Evolutionary conservation across 2,797 vertebrate genomes (phyloP).

Genomic region (Anolis apletophallus): DNA sequence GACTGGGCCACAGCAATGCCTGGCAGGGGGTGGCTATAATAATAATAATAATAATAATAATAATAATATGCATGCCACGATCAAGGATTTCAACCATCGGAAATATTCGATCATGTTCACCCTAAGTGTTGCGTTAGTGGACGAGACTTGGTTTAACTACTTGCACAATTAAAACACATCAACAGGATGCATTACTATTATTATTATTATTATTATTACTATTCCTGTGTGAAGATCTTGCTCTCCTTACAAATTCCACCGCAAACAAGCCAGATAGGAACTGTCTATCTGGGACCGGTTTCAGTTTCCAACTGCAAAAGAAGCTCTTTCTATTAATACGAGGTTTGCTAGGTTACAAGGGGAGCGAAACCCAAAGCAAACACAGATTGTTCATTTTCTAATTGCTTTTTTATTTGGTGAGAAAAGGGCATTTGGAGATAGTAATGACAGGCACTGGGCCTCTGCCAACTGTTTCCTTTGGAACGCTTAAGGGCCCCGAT

Average conservation of each 20-base stretch:
- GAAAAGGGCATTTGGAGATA: constrained; percentile 18
- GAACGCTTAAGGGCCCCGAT: accelerated
- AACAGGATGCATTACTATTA: too few species aligned
- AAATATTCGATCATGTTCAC: too few species aligned
- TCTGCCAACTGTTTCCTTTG: constrained; percentile 11
- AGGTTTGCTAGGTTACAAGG: background rate
- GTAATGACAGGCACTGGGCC: constrained; percentile 40
- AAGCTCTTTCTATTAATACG: background rate
- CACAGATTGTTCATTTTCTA: background rate
- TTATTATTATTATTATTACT: too few species aligned
- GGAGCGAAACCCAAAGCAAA: constrained; percentile 4
- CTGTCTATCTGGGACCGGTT: background rate
- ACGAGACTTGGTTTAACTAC: too few species aligned
- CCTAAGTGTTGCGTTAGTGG: too few species aligned
- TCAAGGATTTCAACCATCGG: too few species aligned
- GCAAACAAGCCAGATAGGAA: background rate
- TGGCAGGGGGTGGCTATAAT: too few species aligned
- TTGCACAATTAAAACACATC: background rate
- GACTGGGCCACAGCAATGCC: too few species aligned
- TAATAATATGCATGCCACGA: too few species aligned
- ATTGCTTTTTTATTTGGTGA: constrained; percentile 21
- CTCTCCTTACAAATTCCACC: background rate
- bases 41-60: too few species aligned
- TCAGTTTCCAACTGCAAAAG: accelerated
- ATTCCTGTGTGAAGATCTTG: background rate